phyloP scores from a whole-genome alignment of 2,797 vertebrate genomes.

The Buceros bicornis region DNA sequence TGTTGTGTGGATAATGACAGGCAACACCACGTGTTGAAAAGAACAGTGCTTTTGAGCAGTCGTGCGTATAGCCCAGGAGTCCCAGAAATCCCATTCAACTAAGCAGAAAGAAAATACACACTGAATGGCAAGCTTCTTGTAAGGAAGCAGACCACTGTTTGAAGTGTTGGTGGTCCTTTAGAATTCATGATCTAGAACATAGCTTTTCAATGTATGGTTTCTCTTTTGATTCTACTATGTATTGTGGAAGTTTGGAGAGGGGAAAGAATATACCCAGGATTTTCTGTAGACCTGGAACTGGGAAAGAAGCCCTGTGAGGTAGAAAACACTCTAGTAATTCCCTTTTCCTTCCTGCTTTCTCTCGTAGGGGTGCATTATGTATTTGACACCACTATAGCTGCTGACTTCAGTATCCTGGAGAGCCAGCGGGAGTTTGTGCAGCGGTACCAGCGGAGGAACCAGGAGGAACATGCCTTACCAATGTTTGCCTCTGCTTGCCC shows the following conservation, averaged over 20 bases:
- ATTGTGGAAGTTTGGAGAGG: neutral
- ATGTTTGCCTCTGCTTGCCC: slow-evolving; percentile 98
- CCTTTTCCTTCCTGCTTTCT: neutral
- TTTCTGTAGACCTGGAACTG: neutral
- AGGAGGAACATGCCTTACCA: slow-evolving; percentile 88
- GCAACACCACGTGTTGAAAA: neutral
- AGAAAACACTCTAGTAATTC: neutral
- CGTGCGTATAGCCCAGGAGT: neutral
- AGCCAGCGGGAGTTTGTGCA: slow-evolving; percentile 94
- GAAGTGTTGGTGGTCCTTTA: neutral
- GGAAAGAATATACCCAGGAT: neutral
- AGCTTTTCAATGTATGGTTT: neutral
- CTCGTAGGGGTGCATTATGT: slow-evolving; percentile 90
- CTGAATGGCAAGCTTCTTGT: neutral
- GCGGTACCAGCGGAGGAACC: slow-evolving; percentile 87
- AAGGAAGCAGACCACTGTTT: neutral
- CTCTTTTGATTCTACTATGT: neutral
- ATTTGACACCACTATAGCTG: slow-evolving; percentile 91
- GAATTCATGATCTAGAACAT: neutral
- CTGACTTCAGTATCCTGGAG: slow-evolving; percentile 95
- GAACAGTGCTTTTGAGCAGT: neutral
- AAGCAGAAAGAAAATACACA: neutral
- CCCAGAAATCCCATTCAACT: fast-evolving
- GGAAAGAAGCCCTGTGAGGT: neutral
- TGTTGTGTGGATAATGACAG: neutral